phyloP scores from a whole-genome alignment of 2,888 invertebrate genomes.

The Caenorhabditis macrosperma region DNA sequence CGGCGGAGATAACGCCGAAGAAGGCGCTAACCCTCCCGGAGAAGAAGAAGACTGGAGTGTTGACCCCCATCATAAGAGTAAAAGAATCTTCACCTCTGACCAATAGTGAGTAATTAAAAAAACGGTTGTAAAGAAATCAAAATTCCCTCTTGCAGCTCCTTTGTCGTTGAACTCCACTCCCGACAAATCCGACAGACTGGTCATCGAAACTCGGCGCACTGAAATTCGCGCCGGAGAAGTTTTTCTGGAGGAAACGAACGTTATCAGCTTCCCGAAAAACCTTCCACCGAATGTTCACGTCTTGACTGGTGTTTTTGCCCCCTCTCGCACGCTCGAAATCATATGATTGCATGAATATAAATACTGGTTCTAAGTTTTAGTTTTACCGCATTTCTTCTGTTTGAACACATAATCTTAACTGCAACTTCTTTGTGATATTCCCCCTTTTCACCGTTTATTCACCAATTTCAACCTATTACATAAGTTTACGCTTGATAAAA shows the following conservation, averaged over 20 bases:
- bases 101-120: no score
- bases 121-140: no score
- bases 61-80: no score
- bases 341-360: background rate
- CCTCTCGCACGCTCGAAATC: no score
- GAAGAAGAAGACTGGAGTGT: no score
- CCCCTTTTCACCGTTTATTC: no score
- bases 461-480: no score
- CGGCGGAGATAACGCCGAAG: background rate
- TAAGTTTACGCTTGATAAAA: no score
- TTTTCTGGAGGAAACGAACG: slow-evolving; percentile 15
- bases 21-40: background rate
- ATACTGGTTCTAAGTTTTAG: background rate
- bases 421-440: no score
- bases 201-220: slow-evolving; percentile 33
- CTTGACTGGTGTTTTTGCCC: slow-evolving; percentile 20
- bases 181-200: background rate
- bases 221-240: slow-evolving; percentile 11
- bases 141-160: background rate
- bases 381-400: background rate
- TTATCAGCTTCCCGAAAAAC: slow-evolving; percentile 30
- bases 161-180: background rate
- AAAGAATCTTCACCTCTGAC: no score
- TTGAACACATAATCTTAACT: no score
- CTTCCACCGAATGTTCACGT: slow-evolving; percentile 44